These are phyloP conservation scores for Oreamnos americanus DNA, from an alignment of 2,113 vertebrate genomes.

Conservation along the genomic window DNA sequence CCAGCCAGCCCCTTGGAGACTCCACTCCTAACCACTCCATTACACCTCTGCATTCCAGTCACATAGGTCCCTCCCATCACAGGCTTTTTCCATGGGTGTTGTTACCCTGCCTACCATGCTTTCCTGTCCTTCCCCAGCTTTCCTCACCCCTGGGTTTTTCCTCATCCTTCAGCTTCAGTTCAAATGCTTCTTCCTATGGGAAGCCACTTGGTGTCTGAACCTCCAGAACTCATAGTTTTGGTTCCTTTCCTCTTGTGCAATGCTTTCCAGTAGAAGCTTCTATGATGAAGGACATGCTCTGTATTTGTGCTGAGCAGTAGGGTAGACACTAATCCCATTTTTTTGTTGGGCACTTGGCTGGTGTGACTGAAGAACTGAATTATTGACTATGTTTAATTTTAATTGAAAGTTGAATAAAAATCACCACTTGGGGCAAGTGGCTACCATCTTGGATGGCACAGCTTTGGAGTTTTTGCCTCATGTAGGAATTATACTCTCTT, in stretches of 20 bases:
- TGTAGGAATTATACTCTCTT: rapidly evolving
- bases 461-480: not conserved
- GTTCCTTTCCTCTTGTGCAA: not conserved
- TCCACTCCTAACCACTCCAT: not conserved
- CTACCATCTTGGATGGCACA: rapidly evolving
- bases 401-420: not conserved
- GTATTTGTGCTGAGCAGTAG: rapidly evolving
- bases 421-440: not conserved
- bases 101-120: rapidly evolving
- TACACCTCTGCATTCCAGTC: not conserved
- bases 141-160: not conserved
- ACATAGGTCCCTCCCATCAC: rapidly evolving
- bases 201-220: not conserved
- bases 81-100: too few species aligned
- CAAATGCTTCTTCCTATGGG: not conserved
- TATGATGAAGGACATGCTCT: not conserved
- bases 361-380: not conserved
- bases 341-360: not conserved
- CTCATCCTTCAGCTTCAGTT: not conserved
- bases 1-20: not conserved
- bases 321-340: not conserved
- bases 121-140: not conserved
- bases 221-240: not conserved
- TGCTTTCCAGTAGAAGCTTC: not conserved
- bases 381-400: not conserved